Evolutionary conservation across 2,888 invertebrate genomes (phyloP).

Genomic region (Calameuta idolon): DNA sequence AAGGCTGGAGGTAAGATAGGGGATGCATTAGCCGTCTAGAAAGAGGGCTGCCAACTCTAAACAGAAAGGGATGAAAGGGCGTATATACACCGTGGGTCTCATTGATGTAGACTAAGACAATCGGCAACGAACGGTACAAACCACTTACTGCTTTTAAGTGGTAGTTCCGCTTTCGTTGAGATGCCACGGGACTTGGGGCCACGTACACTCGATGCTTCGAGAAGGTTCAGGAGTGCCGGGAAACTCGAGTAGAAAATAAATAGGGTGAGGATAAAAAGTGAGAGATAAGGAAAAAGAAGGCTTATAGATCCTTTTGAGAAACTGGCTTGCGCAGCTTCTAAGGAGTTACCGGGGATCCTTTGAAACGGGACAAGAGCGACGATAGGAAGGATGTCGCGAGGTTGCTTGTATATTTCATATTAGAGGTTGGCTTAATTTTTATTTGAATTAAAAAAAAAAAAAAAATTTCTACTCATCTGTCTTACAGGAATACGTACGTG

Average conservation of each 20-base stretch:
- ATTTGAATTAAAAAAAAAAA: too few relatives aligned
- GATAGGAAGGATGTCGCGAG: too few relatives aligned
- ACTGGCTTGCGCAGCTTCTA: too few relatives aligned
- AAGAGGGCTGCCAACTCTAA: slow-evolving; percentile 1
- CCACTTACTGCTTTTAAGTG: slow-evolving; percentile 43
- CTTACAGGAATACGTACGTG: too few relatives aligned
- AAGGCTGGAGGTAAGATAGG: background rate
- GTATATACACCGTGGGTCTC: background rate
- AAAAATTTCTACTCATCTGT: too few relatives aligned
- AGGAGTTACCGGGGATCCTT: too few relatives aligned
- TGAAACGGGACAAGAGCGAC: too few relatives aligned
- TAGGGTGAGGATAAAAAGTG: slow-evolving; percentile 6
- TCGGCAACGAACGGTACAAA: slow-evolving; percentile 41
- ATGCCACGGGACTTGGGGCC: too few relatives aligned
- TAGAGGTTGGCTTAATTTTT: too few relatives aligned
- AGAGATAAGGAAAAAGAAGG: slow-evolving; percentile 16
- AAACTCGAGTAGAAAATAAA: too few relatives aligned
- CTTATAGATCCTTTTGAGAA: too few relatives aligned
- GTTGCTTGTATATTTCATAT: too few relatives aligned
- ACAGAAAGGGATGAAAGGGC: slow-evolving; percentile 2
- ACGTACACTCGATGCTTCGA: slow-evolving; percentile 9
- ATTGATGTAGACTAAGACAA: slow-evolving; percentile 33
- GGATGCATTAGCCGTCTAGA: slow-evolving; percentile 40
- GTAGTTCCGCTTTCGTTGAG: slow-evolving; percentile 24
- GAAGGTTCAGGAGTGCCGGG: slow-evolving; percentile 10